phyloP scores from a whole-genome alignment of 2,888 invertebrate genomes.

The Lycocerus yunnanus region DNA sequence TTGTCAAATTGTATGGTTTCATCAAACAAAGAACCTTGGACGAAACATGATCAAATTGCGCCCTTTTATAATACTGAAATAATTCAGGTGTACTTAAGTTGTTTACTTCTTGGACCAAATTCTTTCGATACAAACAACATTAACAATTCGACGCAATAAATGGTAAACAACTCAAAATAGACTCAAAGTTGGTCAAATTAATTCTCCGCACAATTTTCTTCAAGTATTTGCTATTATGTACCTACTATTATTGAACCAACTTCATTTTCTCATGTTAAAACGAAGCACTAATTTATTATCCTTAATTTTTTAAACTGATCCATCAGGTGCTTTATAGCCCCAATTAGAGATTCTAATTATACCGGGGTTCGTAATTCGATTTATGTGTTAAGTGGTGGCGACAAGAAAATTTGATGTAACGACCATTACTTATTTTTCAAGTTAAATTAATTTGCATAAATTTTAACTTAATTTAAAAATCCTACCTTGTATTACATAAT shows the following conservation, averaged over 20 bases:
- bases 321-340: not conserved
- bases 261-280: too few relatives aligned
- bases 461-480: not conserved
- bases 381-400: too few relatives aligned
- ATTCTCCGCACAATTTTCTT: too few relatives aligned
- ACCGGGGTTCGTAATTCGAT: too few relatives aligned
- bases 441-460: not conserved
- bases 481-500: not conserved
- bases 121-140: not conserved
- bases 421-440: not conserved
- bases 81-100: not conserved
- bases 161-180: not conserved
- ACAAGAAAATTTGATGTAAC: not conserved
- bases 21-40: not conserved
- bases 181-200: too few relatives aligned
- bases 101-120: not conserved
- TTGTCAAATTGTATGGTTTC: not conserved
- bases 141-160: not conserved
- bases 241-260: too few relatives aligned
- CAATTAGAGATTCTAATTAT: not conserved
- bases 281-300: too few relatives aligned
- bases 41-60: not conserved
- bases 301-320: not conserved
- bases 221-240: too few relatives aligned
- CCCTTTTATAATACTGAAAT: not conserved